phyloP scores from a whole-genome alignment of 2,113 vertebrate genomes.

The Callospermophilus lateralis region DNA sequence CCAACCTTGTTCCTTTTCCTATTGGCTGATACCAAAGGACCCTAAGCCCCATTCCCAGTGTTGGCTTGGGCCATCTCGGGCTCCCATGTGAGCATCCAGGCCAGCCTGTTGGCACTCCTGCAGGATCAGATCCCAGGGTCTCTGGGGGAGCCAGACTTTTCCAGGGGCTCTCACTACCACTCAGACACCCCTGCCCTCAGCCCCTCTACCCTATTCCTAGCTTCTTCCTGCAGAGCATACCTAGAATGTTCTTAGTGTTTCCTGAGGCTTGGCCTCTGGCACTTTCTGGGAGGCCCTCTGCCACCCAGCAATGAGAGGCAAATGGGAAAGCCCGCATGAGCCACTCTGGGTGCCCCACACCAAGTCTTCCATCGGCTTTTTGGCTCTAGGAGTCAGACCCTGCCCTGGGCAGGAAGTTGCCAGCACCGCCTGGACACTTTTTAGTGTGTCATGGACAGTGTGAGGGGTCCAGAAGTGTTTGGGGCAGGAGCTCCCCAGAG shows the following conservation, averaged over 20 bases:
- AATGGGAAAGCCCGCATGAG: neutral
- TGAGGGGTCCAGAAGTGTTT: neutral
- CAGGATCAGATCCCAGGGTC: neutral
- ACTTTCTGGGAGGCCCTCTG: neutral
- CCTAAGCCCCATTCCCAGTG: neutral
- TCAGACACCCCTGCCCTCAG: neutral
- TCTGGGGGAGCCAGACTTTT: too few relatives aligned
- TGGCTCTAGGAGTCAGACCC: conserved; percentile 46
- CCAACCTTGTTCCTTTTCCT: neutral
- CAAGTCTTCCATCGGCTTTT: neutral
- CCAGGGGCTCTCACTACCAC: neutral
- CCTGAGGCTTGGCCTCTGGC: neutral
- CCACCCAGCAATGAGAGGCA: neutral
- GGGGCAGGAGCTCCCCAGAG: neutral
- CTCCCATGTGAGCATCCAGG: neutral
- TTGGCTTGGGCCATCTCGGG: neutral
- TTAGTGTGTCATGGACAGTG: neutral
- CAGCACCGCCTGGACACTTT: neutral
- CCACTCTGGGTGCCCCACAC: neutral
- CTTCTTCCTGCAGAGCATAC: neutral
- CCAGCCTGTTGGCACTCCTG: neutral
- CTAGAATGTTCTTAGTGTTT: neutral
- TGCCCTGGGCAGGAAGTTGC: neutral
- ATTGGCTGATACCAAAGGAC: neutral
- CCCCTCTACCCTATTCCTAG: neutral